Base-by-base conservation (phyloP, 2,888 invertebrate species). In the Psococerastis gibbosa region DNA sequence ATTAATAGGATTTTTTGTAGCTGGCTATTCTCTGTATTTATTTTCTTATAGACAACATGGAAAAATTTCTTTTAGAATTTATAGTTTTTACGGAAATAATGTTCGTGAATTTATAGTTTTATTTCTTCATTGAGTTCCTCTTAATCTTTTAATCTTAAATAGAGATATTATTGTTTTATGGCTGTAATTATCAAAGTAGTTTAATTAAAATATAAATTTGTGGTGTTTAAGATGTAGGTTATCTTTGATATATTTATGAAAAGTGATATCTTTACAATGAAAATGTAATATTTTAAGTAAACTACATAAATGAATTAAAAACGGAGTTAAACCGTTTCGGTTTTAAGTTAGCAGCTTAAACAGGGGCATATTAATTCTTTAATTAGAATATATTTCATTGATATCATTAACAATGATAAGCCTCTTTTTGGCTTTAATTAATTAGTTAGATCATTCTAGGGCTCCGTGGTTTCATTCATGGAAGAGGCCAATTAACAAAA, bases 131-230 rank as follows among this genome's bases (percentile, higher is more conserved):
- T 73, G 69, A 60, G 11, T 27, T 27, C 27, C 27, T 11, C 11
- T 27, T 6, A 27, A 27, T 27, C 8, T 6, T 27, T 27, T 27
- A 27, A 27, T 27, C 11, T 11, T 27, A 27, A 27, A 27, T 27
- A 27, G 27, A n/a, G n/a, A n/a, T n/a, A n/a, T n/a, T n/a, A n/a
- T n/a, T n/a, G n/a, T n/a, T n/a, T n/a, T n/a, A n/a, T n/a, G n/a
- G n/a, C n/a, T n/a, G n/a, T n/a, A n/a, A n/a, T n/a, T n/a, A n/a
- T n/a, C n/a, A n/a, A n/a, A 69, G 66, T 73, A 73, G 69, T 75
- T 75, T 71, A n/a, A 63, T 38, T 50, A 71, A 72, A 74, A 73
- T 69, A 62, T 68, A 71, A 69, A 71, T 71, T 73, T 75, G 72
- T 75, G 73, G 67, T 54, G 46, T 71, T 67, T 70, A 66, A 61